Base-by-base conservation (phyloP, 2,113 vertebrate species). In the Lipotes vexillifer region DNA sequence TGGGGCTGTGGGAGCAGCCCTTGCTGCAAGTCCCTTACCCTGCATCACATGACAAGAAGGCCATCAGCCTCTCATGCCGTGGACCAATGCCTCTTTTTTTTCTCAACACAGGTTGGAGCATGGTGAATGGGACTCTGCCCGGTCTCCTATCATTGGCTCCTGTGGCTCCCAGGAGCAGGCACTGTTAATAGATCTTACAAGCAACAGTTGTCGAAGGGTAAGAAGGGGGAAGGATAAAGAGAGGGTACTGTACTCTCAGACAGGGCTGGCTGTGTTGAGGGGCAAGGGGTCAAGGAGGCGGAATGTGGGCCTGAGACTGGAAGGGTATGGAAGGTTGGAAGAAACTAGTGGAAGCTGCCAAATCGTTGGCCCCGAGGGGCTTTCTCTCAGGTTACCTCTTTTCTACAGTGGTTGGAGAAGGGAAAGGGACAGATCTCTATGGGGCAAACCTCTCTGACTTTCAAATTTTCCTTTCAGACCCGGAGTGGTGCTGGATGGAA, bases 141-240 rank as follows among this genome's bases (percentile, higher is more conserved):
- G 97, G 55, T 98, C 99, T 17, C 98, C 98, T 77, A 93, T 97
- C 97, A 88, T 98, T 44, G 98, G 98, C 36, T 82, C 97, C 83
- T 89, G 96, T 11, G 97, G 98, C 41, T 85, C 94, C 49, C 99
- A 99, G 0, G 99, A 99, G 87, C 99, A 99, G 0, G 95, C 99
- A 0, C 92, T 99, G 74, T 98, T 99, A 59, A 99, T 99, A 25
- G 99, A 99, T 63, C 98, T 99, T 52, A 66, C 94, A 11, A 99
- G 99, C 87, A 98, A 96, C 84, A 97, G 97, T 44, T 98, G 98
- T 96, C 99, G 97, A 89, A 99, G 98, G 97, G 99, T 99, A 98
- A 99, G 99, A 52, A 69, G 49, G 49, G 81, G 68, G 57, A 52
- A 52, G 29, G 66, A 2, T 52, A 27, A 12, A 23, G 20, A 36